These are phyloP conservation scores for Anastatus disparis DNA, from an alignment of 1,140 invertebrate genomes.

Conservation along the genomic window DNA sequence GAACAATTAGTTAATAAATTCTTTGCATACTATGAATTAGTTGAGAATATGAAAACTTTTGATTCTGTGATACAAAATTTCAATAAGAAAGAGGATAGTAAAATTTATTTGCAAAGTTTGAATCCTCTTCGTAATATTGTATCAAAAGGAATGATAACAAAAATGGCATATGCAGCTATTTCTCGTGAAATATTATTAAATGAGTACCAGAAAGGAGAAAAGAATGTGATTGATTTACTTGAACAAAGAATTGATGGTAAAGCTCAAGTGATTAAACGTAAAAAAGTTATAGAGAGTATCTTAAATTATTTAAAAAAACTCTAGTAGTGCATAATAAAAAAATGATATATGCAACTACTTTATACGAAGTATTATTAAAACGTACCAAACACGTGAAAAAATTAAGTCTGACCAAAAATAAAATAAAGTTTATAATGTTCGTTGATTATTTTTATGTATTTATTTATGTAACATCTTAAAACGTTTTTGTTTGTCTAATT, in stretches of 20 bases:
- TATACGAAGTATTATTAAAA: no score
- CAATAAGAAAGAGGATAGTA: not conserved
- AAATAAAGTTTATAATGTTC: no score
- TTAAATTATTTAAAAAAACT: not conserved
- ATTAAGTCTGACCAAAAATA: no score
- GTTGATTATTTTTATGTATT: no score
- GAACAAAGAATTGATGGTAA: constrained; percentile 3
- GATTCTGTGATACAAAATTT: not conserved
- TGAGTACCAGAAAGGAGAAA: constrained; percentile 1
- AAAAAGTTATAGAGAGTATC: not conserved
- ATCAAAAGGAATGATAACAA: not conserved
- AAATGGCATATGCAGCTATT: not conserved
- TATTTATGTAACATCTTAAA: no score
- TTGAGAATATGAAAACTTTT: not conserved
- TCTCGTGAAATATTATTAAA: not conserved
- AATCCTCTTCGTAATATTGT: not conserved
- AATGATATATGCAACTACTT: no score
- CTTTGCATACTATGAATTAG: not conserved
- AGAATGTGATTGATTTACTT: not conserved
- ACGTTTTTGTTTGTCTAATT: no score
- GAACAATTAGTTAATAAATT: constrained; percentile 20
- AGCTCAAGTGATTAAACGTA: not conserved
- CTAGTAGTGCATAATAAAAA: no score
- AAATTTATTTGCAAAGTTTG: not conserved
- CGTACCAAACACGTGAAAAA: no score